Conservation (phyloP, 1,140 invertebrate genomes). For the Zaprionus kolodkinae region DNA sequence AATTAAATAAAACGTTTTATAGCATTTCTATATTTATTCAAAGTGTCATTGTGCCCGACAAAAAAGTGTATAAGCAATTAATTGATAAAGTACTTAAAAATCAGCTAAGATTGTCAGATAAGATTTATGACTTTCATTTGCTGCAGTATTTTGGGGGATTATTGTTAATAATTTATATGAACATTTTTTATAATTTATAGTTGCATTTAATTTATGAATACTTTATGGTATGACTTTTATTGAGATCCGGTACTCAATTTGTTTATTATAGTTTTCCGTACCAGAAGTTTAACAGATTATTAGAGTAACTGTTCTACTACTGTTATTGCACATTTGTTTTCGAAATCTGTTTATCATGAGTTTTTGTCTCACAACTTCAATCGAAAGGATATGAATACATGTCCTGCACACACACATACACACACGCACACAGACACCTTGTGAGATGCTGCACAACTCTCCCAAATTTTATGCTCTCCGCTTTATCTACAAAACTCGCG, state of each 20-base stretch:
- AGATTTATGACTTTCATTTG: conserved; percentile 37
- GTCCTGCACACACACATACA: conserved; percentile 43
- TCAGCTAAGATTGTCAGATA: conserved; percentile 54
- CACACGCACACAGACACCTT: conserved; percentile 19
- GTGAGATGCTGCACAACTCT: conserved; percentile 73
- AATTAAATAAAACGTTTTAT: conserved; percentile 28
- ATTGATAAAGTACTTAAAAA: conserved; percentile 55
- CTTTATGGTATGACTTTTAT: background rate
- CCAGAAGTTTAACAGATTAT: too few species aligned
- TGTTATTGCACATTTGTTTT: conserved; percentile 10
- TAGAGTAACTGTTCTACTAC: background rate
- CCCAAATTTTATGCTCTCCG: conserved; percentile 36
- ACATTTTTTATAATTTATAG: background rate
- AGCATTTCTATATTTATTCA: conserved; percentile 42
- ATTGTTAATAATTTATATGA: background rate
- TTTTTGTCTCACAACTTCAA: conserved; percentile 26
- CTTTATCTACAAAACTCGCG: conserved; percentile 25
- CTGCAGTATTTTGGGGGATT: background rate
- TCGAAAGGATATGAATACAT: conserved; percentile 56
- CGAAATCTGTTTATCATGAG: background rate
- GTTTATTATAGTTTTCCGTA: background rate
- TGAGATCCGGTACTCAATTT: background rate
- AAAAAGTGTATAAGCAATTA: conserved; percentile 24
- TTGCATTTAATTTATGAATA: background rate
- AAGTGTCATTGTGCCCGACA: conserved; percentile 55